Conservation (phyloP, 2,797 vertebrate genomes). For the Pteronotus mesoamericanus region DNA sequence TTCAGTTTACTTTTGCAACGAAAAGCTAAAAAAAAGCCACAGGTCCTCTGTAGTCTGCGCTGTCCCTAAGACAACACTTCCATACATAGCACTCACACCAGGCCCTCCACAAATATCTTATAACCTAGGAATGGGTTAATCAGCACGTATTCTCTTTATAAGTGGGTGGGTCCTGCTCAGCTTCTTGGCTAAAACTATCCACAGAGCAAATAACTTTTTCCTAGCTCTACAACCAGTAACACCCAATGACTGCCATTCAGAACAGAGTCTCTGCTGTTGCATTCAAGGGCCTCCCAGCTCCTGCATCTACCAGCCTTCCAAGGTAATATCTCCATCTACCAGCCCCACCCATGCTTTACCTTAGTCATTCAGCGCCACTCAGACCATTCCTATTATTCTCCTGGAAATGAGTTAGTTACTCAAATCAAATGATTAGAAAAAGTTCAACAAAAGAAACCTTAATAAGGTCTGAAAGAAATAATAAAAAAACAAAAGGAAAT, state of each 20-base stretch:
- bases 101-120: not conserved
- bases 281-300: not conserved
- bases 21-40: not conserved
- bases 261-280: not conserved
- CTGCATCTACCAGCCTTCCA: not conserved
- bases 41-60: not conserved
- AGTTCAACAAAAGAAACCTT: not conserved
- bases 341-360: not conserved
- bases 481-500: slow-evolving; percentile 34
- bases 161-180: not conserved
- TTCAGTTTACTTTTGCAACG: not conserved
- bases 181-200: not conserved
- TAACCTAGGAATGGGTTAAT: not conserved
- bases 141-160: not conserved
- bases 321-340: not conserved
- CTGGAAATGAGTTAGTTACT: not conserved
- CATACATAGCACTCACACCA: too few relatives aligned
- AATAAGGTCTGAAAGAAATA: slow-evolving; percentile 19
- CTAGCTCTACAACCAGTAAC: not conserved
- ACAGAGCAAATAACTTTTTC: not conserved
- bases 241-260: not conserved
- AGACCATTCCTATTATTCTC: not conserved
- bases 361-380: not conserved
- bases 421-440: not conserved
- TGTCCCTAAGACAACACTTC: not conserved